A percentile compares a stretch with the other conserved stretches of the same genome.
These are phyloP conservation scores for Camponotus pennsylvanicus DNA, from an alignment of 1,140 invertebrate genomes.

Conservation along the genomic window DNA sequence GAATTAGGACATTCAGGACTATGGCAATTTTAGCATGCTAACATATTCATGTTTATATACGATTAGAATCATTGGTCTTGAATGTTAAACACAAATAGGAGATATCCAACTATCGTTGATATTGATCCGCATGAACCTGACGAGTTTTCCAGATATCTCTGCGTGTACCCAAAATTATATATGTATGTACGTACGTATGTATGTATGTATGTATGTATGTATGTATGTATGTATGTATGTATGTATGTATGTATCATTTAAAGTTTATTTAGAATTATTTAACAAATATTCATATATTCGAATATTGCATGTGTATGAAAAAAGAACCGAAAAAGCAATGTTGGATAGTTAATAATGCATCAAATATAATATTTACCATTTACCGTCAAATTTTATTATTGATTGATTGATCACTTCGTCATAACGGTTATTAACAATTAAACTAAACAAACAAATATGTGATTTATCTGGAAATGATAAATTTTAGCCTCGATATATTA, in stretches of 20 bases:
- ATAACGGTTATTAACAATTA: conserved; percentile 2
- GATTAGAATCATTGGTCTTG: conserved; percentile 26
- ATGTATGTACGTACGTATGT: background rate
- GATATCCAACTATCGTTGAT: conserved; percentile 25
- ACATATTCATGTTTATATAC: conserved; percentile 19
- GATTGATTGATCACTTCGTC: background rate
- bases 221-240: too few relatives aligned
- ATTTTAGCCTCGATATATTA: conserved; percentile 20
- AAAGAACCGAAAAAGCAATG: background rate
- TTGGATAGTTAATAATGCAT: background rate
- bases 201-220: too few relatives aligned
- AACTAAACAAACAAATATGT: background rate
- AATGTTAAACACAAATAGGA: conserved; percentile 27
- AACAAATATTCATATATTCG: background rate
- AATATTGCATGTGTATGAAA: background rate
- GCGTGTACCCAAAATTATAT: background rate
- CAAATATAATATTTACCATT: conserved; percentile 38
- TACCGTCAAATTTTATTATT: background rate
- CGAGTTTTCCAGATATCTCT: conserved; percentile 4
- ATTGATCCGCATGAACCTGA: conserved; percentile 33
- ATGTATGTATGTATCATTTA: background rate
- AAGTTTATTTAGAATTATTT: background rate
- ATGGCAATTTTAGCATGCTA: conserved; percentile 19
- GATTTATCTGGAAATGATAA: conserved; percentile 2
- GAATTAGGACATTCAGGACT: background rate